Conservation (phyloP, 2,113 vertebrate species). For the Serinus canaria region DNA sequence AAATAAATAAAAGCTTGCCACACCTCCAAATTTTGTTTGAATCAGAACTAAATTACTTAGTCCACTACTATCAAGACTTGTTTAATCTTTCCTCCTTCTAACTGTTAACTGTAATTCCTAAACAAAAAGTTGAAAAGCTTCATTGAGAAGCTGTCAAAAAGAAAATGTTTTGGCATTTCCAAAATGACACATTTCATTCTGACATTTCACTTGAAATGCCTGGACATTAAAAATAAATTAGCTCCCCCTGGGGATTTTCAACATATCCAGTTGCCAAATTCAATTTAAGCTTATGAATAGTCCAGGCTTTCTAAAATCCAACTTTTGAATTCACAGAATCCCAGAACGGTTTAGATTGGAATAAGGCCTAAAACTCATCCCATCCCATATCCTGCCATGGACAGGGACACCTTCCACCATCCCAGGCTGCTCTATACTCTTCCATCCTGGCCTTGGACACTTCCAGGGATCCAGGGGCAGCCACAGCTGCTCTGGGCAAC, state of each 20-base stretch:
- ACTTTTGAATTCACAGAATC: not conserved
- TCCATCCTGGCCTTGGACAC: not conserved
- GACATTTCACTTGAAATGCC: slow-evolving; percentile 27
- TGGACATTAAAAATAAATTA: slow-evolving; percentile 54
- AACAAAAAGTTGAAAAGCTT: slow-evolving; percentile 34
- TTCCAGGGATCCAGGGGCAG: not conserved
- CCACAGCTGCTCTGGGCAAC: not conserved
- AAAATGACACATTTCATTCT: slow-evolving; percentile 41
- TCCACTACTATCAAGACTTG: not conserved
- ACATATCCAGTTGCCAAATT: not conserved
- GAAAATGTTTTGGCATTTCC: slow-evolving; percentile 47
- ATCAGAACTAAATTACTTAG: not conserved
- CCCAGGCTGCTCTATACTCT: not conserved
- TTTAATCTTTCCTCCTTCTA: slow-evolving; percentile 21
- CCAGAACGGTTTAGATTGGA: not conserved
- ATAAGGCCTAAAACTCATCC: not conserved
- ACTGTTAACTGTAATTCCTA: not conserved
- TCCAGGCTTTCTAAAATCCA: not conserved
- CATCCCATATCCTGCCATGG: too few relatives aligned
- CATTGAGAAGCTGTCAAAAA: slow-evolving; percentile 35
- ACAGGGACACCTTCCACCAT: not conserved
- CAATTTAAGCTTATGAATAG: slow-evolving; percentile 2
- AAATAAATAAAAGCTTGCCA: not conserved
- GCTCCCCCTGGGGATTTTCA: not conserved
- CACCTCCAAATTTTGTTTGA: not conserved